Conservation (phyloP, 2,888 invertebrate genomes). For the Lathronympha strigana region DNA sequence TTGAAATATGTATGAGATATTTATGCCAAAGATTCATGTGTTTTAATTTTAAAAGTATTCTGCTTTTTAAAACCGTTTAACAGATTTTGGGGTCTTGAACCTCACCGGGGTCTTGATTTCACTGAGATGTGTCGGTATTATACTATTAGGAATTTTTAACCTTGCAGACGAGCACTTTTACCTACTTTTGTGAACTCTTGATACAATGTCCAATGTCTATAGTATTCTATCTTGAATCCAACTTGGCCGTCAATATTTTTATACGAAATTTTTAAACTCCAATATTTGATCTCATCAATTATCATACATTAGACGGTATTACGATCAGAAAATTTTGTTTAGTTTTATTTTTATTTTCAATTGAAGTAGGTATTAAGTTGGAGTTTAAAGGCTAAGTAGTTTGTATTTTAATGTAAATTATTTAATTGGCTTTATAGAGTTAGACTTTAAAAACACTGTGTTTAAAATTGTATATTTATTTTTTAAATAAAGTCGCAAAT, state of each 20-base stretch:
- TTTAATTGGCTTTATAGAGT: not conserved
- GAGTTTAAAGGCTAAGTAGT: slow-evolving; percentile 1
- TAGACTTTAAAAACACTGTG: not conserved
- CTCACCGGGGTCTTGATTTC: too few species aligned
- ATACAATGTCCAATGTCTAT: not conserved
- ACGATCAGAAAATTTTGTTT: not conserved
- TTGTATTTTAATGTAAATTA: slow-evolving; percentile 7
- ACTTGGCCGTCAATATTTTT: slow-evolving; percentile 1
- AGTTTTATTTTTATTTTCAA: not conserved
- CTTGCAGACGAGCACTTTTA: too few species aligned
- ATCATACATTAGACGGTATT: not conserved
- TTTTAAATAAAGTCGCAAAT: not conserved
- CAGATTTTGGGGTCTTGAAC: not conserved
- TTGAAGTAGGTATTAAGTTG: slow-evolving; percentile 9
- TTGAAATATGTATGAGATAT: not conserved
- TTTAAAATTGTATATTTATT: not conserved
- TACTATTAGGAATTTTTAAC: not conserved
- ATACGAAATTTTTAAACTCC: not conserved
- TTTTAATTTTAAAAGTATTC: not conserved
- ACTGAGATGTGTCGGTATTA: too few species aligned
- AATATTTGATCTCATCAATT: slow-evolving; percentile 18
- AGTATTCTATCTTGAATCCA: not conserved
- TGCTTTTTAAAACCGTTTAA: too few species aligned
- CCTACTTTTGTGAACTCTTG: too few species aligned
- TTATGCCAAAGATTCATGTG: not conserved